These are phyloP conservation scores for Hirudo medicinalis DNA, from an alignment of 1,140 invertebrate genomes.

Conservation along the genomic window DNA sequence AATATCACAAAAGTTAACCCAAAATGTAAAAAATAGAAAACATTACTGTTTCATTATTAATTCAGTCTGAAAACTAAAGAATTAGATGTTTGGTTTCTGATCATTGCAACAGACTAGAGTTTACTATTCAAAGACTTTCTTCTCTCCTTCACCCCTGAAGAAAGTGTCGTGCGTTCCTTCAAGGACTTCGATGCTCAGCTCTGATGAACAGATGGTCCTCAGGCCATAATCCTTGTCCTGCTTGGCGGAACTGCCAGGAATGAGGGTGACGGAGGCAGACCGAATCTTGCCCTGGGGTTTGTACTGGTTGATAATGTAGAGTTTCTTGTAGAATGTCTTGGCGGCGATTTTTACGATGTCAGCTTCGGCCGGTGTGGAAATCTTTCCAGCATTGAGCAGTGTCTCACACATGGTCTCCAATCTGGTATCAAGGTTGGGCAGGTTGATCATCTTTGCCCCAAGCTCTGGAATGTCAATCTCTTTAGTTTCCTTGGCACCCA, in stretches of 20 bases:
- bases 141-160: slow-evolving; percentile 8
- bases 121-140: slow-evolving; percentile 5
- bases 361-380: not conserved
- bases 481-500: slow-evolving; percentile 50
- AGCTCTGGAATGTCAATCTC: slow-evolving; percentile 40
- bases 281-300: slow-evolving; percentile 54
- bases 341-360: slow-evolving; percentile 28
- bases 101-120: slow-evolving; percentile 1
- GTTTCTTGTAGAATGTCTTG: slow-evolving; percentile 59
- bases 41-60: too few species aligned
- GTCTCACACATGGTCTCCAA: not conserved
- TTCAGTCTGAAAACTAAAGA: too few species aligned
- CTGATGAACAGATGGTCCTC: slow-evolving; percentile 48
- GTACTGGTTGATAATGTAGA: slow-evolving; percentile 57
- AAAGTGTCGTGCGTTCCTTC: slow-evolving; percentile 19
- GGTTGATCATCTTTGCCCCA: slow-evolving; percentile 1
- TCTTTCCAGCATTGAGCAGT: slow-evolving; percentile 14
- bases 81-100: too few species aligned
- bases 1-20: too few species aligned
- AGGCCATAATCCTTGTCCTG: slow-evolving; percentile 68
- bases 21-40: too few species aligned
- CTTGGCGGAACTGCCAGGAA: slow-evolving; percentile 54
- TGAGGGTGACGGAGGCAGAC: slow-evolving; percentile 50
- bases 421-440: slow-evolving; percentile 17
- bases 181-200: not conserved